A percentile compares a stretch with the other conserved stretches of the same genome.
phyloP scores from a whole-genome alignment of 2,888 invertebrate species.

The Coleophora deauratella region DNA sequence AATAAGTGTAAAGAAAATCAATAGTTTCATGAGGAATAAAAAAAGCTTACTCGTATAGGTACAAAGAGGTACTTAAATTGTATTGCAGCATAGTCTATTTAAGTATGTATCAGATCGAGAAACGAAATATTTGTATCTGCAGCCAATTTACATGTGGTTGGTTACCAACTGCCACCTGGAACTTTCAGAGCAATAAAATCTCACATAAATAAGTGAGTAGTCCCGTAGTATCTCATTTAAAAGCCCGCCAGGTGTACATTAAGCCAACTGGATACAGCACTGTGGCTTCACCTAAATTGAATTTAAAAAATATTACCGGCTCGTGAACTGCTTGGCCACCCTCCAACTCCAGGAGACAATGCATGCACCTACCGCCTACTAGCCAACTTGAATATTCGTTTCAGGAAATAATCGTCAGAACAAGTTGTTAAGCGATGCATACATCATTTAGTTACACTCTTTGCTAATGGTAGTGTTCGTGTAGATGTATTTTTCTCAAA shows the following conservation, averaged over 20 bases:
- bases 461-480: too few species aligned
- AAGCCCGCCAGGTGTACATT: conserved; percentile 70
- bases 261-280: conserved; percentile 61
- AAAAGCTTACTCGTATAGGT: too few species aligned
- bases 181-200: conserved; percentile 33
- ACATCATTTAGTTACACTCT: conserved; percentile 39
- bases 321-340: conserved; percentile 60
- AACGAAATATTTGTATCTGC: too few species aligned
- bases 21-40: too few species aligned
- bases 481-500: too few species aligned
- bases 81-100: too few species aligned
- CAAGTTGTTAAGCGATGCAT: conserved; percentile 26
- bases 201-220: conserved; percentile 44
- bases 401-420: conserved; percentile 56
- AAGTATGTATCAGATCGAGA: too few species aligned
- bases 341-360: conserved; percentile 70
- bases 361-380: conserved; percentile 32
- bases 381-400: conserved; percentile 62
- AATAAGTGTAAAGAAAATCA: too few species aligned
- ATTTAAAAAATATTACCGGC: conserved; percentile 72
- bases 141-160: too few species aligned
- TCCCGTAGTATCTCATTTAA: conserved; percentile 61
- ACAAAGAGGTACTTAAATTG: too few species aligned
- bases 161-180: neutral
- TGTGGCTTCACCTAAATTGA: conserved; percentile 71